phyloP scores from a whole-genome alignment of 2,797 vertebrate genomes.

The Scolopax bukidnonensis region DNA sequence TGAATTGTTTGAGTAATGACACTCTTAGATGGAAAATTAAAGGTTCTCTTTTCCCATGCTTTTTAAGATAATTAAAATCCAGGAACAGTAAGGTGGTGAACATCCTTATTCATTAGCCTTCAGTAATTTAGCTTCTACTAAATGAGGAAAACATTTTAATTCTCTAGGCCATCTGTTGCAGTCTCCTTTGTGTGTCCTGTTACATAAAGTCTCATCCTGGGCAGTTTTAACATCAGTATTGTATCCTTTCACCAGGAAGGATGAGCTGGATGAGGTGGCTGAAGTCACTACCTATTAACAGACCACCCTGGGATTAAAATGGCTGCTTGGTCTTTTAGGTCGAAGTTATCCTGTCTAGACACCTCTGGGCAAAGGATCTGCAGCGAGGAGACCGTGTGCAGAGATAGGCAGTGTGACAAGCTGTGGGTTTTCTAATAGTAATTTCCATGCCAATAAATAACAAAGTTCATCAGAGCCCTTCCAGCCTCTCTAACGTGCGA shows the following conservation, averaged over 20 bases:
- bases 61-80: conserved; percentile 72
- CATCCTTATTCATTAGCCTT: conserved; percentile 71
- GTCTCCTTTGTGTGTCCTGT: neutral
- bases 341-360: neutral
- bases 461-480: conserved; percentile 52
- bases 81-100: conserved; percentile 57
- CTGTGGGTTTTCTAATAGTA: neutral
- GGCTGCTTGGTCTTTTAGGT: neutral
- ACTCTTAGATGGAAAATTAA: conserved; percentile 67
- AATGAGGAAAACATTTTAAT: conserved; percentile 65
- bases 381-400: neutral
- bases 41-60: conserved; percentile 54
- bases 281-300: neutral
- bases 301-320: neutral
- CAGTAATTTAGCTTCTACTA: conserved; percentile 67
- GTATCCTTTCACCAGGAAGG: neutral
- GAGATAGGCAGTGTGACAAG: neutral
- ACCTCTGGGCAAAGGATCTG: neutral
- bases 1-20: conserved; percentile 70
- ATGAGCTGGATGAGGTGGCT: neutral
- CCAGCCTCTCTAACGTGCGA: neutral
- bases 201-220: conserved; percentile 36
- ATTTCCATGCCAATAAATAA: conserved; percentile 41
- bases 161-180: conserved; percentile 73
- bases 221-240: neutral